Evolutionary conservation across 2,888 invertebrate genomes (phyloP).

Genomic region (Unio pictorum): DNA sequence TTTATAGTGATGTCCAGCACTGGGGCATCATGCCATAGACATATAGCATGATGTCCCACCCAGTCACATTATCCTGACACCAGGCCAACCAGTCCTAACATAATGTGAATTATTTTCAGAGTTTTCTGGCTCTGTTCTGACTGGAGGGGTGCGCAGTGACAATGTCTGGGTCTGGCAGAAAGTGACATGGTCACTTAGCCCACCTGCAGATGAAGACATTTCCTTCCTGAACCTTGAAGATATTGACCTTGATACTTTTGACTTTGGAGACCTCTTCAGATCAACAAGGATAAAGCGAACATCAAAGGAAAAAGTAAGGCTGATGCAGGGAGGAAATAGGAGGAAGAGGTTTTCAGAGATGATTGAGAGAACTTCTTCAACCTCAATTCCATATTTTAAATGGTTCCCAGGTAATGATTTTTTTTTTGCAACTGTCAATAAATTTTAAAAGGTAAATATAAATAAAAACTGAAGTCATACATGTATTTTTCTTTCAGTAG

Average conservation of each 20-base stretch:
- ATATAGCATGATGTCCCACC: too few species aligned
- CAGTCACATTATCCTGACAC: too few species aligned
- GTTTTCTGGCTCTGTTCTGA: constrained; percentile 14
- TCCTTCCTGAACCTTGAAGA: too few species aligned
- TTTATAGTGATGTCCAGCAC: too few species aligned
- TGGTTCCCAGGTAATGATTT: constrained; percentile 45
- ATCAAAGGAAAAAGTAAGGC: not conserved
- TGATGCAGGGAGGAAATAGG: not conserved
- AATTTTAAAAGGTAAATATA: too few species aligned
- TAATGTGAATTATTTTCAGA: too few species aligned
- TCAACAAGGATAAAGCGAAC: not conserved
- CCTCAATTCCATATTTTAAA: constrained; percentile 10
- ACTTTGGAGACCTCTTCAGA: not conserved
- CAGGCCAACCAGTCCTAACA: too few species aligned
- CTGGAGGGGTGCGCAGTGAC: constrained; percentile 11
- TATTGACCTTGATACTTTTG: not conserved
- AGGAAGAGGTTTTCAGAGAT: not conserved
- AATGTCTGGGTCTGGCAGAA: constrained; percentile 23
- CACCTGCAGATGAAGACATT: too few species aligned
- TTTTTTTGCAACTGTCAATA: too few species aligned
- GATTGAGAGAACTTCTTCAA: not conserved
- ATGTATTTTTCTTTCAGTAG: too few species aligned
- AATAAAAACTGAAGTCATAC: too few species aligned
- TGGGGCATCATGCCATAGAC: too few species aligned
- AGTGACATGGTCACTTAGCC: constrained; percentile 1